Percentiles rank a stretch among this genome's conserved stretches.
Evolutionary conservation across 2,797 vertebrate genomes (phyloP).

Genomic region (Falco concolor): DNA sequence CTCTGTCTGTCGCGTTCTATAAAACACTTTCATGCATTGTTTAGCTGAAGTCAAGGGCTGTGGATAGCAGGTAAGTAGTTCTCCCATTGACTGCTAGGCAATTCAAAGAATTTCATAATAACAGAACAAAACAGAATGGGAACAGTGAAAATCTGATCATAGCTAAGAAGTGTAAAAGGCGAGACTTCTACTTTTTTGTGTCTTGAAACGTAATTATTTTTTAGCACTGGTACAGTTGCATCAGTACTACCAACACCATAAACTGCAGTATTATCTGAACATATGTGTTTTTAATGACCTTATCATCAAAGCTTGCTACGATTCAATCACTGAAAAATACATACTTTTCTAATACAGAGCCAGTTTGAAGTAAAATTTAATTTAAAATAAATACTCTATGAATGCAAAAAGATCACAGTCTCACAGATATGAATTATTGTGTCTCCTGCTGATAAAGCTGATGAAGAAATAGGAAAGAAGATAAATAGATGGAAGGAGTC

Average conservation of each 20-base stretch:
- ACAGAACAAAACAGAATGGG: not conserved
- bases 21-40: constrained; percentile 1
- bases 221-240: not conserved
- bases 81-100: not conserved
- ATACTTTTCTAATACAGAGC: not conserved
- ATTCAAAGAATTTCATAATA: not conserved
- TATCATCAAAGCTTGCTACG: not conserved
- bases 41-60: constrained; percentile 18
- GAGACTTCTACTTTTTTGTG: not conserved
- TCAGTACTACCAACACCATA: not conserved
- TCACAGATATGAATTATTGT: not conserved
- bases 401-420: not conserved
- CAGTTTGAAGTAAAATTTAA: not conserved
- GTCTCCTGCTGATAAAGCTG: not conserved
- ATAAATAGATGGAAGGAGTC: not conserved
- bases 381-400: not conserved
- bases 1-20: not conserved
- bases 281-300: not conserved
- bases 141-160: not conserved
- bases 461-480: not conserved
- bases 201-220: not conserved
- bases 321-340: not conserved
- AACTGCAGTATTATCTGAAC: not conserved
- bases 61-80: not conserved
- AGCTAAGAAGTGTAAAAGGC: not conserved